Base-by-base conservation (phyloP, 2,113 vertebrate species). In the Tetraodon nigroviridis region DNA sequence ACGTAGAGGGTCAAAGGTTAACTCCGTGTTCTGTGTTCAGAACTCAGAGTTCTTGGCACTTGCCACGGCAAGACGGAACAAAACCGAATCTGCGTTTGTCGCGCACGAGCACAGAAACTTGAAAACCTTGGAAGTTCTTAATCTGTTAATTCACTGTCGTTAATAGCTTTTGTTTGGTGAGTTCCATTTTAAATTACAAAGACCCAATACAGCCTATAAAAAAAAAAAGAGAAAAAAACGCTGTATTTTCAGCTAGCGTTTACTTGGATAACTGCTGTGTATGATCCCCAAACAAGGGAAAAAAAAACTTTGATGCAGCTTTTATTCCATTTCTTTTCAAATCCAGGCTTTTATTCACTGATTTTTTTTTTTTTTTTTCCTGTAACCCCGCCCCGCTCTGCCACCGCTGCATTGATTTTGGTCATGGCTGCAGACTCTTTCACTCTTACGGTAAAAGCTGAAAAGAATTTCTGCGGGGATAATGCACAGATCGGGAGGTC, bases 401-500 rank as follows among this genome's bases (percentile, higher is more conserved):
- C 14, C 44, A 11, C 14, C 44, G n/a, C 32, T 12, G 32, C 32
- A 37, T 37, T 41, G 13, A 51, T 70, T 68, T 67, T 61, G 67
- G 61, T 73, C 76, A 78, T 11, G 76, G 73, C 73, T 79, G 59
- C 7, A 0, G 47, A 76, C 56, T 61, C 64, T 1, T 15, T 40
- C 17, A 76, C 58, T 61, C 64, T 66, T 60, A 29, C 20, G 18
- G 61, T 71, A 53, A 65, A 65, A 47, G 51, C 47, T 67, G 54
- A 76, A 84, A 82, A 75, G 71, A 73, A 81, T 80, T 79, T 75
- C 46, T 40, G 12, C 10, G 17, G 3, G 22, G 58, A 69, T 60
- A 80, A 78, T 70, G 63, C 1, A 17, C n/a, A 3, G 70, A 71
- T 71, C 54, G 16, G 3, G 51, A 51, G 73, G 71, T 84, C 79